Conservation (phyloP, 2,113 vertebrate genomes). For the Calypte anna region DNA sequence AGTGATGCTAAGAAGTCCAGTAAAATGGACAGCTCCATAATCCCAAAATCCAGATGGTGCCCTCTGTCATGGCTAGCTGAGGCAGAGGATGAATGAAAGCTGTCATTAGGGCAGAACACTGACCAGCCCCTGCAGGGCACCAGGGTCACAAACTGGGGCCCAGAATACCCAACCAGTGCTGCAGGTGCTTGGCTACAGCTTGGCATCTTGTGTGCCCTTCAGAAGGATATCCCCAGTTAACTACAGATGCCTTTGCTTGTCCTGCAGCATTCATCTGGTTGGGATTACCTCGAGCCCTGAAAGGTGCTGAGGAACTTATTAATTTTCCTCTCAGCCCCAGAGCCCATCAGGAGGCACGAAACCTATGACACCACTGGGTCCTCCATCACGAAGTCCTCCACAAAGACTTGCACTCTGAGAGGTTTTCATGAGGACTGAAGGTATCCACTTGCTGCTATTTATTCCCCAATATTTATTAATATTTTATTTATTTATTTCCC, state of each 20-base stretch:
- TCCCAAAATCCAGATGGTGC: rapidly evolving
- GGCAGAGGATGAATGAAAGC: not conserved
- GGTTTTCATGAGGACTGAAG: not conserved
- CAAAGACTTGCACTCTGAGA: not conserved
- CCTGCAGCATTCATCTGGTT: not conserved
- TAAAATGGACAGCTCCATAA: not conserved
- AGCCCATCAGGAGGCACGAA: not conserved
- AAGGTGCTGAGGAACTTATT: not conserved
- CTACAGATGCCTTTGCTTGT: rapidly evolving
- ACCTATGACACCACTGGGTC: not conserved
- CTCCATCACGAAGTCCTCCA: not conserved
- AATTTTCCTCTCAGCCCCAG: not conserved
- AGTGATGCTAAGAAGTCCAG: not conserved
- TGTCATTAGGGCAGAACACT: rapidly evolving
- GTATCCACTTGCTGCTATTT: not conserved
- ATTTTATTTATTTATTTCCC: not conserved
- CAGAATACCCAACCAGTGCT: not conserved
- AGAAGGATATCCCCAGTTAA: not conserved
- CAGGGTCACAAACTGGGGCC: rapidly evolving
- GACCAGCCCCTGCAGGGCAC: not conserved
- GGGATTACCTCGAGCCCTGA: rapidly evolving
- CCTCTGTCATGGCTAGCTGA: not conserved
- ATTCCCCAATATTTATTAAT: too few relatives aligned
- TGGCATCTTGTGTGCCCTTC: rapidly evolving
- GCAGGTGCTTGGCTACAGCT: not conserved